Evolutionary conservation across 2,113 vertebrate genomes (phyloP).

Genomic region (Lepus americanus): DNA sequence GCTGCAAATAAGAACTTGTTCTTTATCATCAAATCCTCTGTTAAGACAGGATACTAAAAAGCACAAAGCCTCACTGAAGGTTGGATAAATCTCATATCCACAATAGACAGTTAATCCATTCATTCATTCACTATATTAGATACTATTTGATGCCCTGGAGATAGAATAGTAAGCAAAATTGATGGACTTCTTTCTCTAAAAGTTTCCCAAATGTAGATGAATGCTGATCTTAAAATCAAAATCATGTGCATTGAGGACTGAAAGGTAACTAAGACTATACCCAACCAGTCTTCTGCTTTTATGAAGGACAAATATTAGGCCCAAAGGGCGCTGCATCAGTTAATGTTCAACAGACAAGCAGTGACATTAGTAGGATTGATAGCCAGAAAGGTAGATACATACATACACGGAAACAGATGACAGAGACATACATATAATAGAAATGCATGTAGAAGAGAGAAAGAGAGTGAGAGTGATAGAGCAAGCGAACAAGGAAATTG

Average conservation of each 20-base stretch:
- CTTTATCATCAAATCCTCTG: not conserved
- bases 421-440: too few relatives aligned
- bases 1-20: not conserved
- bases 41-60: not conserved
- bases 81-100: not conserved
- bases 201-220: not conserved
- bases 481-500: not conserved
- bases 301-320: not conserved
- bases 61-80: not conserved
- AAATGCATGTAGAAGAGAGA: not conserved
- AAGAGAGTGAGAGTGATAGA: not conserved
- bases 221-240: not conserved
- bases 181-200: slow-evolving; percentile 10
- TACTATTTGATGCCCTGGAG: not conserved
- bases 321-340: not conserved
- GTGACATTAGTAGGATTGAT: not conserved
- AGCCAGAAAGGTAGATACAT: too few relatives aligned
- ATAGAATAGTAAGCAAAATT: not conserved
- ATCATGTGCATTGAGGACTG: not conserved
- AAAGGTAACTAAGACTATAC: not conserved
- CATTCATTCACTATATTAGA: not conserved
- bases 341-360: not conserved
- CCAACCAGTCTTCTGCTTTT: not conserved
- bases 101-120: not conserved
- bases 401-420: too few relatives aligned